Percentiles rank a stretch among this genome's conserved stretches.
Conservation (phyloP, 2,113 vertebrate genomes). For the Clarias magur region DNA sequence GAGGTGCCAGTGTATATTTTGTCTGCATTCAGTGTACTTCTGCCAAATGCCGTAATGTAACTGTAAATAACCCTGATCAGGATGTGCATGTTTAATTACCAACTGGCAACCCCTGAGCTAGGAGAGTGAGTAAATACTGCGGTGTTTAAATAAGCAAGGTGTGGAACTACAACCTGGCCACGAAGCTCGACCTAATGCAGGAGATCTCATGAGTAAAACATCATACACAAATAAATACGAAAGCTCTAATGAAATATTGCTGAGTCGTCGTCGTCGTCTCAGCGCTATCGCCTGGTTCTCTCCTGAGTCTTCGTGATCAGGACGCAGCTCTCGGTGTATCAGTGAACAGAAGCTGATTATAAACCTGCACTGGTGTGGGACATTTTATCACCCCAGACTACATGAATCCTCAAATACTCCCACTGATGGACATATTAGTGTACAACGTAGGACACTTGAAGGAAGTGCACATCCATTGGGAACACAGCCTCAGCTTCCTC, state of each 20-base stretch:
- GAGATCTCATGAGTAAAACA: neutral
- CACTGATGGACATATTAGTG: neutral
- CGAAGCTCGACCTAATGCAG: neutral
- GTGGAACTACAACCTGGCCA: neutral
- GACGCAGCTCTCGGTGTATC: too few relatives aligned
- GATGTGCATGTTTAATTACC: neutral
- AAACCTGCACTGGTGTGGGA: neutral
- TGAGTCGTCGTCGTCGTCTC: neutral
- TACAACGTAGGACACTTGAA: neutral
- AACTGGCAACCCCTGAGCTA: neutral
- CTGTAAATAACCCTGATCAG: neutral
- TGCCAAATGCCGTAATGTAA: too few relatives aligned
- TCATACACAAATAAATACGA: neutral
- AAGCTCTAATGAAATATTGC: neutral
- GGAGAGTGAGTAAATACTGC: slow-evolving; percentile 12
- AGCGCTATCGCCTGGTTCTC: too few relatives aligned
- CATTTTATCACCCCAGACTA: neutral
- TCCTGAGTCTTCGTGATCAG: too few relatives aligned
- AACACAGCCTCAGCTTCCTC: neutral
- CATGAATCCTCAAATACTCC: neutral
- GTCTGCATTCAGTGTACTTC: too few relatives aligned
- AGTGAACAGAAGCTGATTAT: too few relatives aligned
- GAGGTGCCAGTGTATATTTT: too few relatives aligned
- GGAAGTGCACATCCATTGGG: neutral
- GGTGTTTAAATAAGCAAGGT: neutral